A percentile compares a stretch with the other conserved stretches of the same genome.
These are phyloP conservation scores for Florisuga fusca DNA, from an alignment of 2,797 vertebrate genomes.

Conservation along the genomic window DNA sequence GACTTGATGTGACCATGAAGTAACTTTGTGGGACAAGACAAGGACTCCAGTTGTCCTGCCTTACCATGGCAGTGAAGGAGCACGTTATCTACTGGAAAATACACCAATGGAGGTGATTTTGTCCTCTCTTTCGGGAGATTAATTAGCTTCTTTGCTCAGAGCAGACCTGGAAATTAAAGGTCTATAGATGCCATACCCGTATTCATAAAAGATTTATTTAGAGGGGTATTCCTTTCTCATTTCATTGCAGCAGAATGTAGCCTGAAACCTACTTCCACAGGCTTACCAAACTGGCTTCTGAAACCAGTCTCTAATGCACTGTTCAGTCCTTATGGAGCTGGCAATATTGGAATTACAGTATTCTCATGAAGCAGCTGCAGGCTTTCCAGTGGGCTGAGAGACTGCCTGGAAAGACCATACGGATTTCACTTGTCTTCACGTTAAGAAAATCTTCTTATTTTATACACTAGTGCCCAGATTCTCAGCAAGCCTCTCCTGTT, in stretches of 20 bases:
- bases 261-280: constrained; percentile 76
- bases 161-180: constrained; percentile 63
- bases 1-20: background rate
- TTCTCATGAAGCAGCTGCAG: constrained; percentile 38
- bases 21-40: background rate
- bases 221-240: constrained; percentile 69
- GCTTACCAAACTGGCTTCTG: constrained; percentile 80
- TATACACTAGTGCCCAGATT: constrained; percentile 28
- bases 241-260: constrained; percentile 58
- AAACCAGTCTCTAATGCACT: constrained; percentile 27
- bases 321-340: constrained; percentile 46
- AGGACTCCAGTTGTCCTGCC: background rate
- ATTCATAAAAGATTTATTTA: constrained; percentile 78
- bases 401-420: constrained; percentile 10
- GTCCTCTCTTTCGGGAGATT: constrained; percentile 47
- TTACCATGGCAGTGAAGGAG: background rate
- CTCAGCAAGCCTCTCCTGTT: constrained; percentile 56
- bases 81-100: background rate
- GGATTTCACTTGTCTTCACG: constrained; percentile 40
- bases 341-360: constrained; percentile 6
- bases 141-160: constrained; percentile 67
- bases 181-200: constrained; percentile 52
- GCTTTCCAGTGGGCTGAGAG: constrained; percentile 22
- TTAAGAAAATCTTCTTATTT: constrained; percentile 31
- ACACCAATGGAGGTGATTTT: constrained; percentile 37